Evolutionary conservation across 2,797 vertebrate genomes (phyloP).

Genomic region (Rhinophrynus dorsalis): DNA sequence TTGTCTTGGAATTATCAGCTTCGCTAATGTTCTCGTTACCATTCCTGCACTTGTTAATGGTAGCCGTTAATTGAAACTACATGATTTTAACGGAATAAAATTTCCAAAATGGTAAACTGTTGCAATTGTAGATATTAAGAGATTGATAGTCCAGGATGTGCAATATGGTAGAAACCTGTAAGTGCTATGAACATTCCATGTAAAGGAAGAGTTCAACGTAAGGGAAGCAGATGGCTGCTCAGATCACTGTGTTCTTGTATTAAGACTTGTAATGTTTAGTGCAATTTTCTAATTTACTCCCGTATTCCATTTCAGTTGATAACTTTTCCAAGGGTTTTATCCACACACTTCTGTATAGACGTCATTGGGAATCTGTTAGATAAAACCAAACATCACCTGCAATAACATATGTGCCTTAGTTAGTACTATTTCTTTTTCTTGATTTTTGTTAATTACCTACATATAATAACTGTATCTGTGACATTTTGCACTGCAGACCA

Average conservation of each 20-base stretch:
- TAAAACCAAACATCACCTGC: too few relatives aligned
- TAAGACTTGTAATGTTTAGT: conserved; percentile 21
- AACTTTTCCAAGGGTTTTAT: too few relatives aligned
- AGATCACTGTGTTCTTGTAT: conserved; percentile 21
- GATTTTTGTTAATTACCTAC: too few relatives aligned
- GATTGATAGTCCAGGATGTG: conserved; percentile 33
- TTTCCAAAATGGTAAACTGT: conserved; percentile 36
- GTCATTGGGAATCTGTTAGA: too few relatives aligned
- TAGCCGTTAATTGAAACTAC: conserved; percentile 31
- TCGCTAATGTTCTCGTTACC: conserved; percentile 37
- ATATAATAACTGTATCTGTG: too few relatives aligned
- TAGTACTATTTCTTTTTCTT: too few relatives aligned
- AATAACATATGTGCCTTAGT: too few relatives aligned
- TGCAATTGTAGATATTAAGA: conserved; percentile 14
- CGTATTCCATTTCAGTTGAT: too few relatives aligned
- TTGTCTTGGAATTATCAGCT: conserved; percentile 11
- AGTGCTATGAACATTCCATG: conserved; percentile 33
- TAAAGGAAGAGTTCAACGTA: conserved; percentile 42
- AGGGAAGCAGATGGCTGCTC: conserved; percentile 38
- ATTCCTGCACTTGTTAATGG: conserved; percentile 38
- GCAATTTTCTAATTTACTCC: conserved; percentile 11
- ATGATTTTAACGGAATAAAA: conserved; percentile 40
- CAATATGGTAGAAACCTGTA: conserved; percentile 43
- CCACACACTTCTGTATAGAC: too few relatives aligned
- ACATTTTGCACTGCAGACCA: too few relatives aligned